Percentiles rank a stretch among this genome's conserved stretches.
Evolutionary conservation across 2,888 invertebrate species (phyloP).

Genomic region (Agrochola macilenta): DNA sequence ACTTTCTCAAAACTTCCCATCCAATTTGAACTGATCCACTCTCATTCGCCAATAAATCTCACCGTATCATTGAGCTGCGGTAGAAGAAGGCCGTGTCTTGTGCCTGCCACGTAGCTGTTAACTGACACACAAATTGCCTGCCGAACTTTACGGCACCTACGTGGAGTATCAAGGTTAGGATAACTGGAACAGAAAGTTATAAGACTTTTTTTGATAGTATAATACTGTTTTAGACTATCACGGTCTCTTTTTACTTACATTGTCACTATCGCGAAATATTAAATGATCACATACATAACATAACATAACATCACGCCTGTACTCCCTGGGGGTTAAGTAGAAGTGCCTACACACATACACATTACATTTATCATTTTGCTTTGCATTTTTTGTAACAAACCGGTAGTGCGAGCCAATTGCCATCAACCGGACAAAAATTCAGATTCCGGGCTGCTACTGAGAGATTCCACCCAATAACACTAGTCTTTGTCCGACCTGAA

Average conservation of each 20-base stretch:
- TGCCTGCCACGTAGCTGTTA: conserved; percentile 45
- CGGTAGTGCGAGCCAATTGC: too few relatives aligned
- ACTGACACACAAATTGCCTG: conserved; percentile 58
- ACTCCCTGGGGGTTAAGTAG: too few relatives aligned
- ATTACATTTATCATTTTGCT: too few relatives aligned
- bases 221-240: too few relatives aligned
- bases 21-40: conserved; percentile 14
- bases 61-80: conserved; percentile 43
- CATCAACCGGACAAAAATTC: too few relatives aligned
- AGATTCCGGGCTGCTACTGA: too few relatives aligned
- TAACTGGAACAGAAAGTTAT: conserved; percentile 20
- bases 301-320: too few relatives aligned
- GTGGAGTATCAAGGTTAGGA: conserved; percentile 44
- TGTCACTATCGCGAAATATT: background rate
- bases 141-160: conserved; percentile 51
- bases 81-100: conserved; percentile 38
- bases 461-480: too few relatives aligned
- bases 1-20: conserved; percentile 6
- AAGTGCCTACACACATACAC: too few relatives aligned
- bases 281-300: too few relatives aligned
- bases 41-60: conserved; percentile 52
- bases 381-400: too few relatives aligned
- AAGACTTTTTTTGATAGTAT: conserved; percentile 13
- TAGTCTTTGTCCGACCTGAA: too few relatives aligned
- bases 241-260: background rate